Conservation (phyloP, 2,888 invertebrate genomes). For the Tromatobia lineatoria region DNA sequence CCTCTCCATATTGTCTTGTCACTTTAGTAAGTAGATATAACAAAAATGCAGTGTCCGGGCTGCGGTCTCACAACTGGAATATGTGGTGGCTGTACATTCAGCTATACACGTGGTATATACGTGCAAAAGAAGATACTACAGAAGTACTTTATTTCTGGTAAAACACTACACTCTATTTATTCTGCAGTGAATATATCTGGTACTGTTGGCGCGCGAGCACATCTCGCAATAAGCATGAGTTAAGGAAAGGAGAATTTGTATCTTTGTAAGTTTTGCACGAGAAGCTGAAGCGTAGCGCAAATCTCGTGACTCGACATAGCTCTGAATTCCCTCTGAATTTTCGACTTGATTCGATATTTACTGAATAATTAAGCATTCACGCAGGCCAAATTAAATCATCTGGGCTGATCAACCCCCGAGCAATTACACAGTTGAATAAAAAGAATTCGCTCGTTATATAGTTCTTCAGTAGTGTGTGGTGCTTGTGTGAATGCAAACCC, state of each 20-base stretch:
- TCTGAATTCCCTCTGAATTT: slow-evolving; percentile 46
- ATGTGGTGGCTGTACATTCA: slow-evolving; percentile 34
- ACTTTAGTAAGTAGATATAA: slow-evolving; percentile 16
- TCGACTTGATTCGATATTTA: slow-evolving; percentile 48
- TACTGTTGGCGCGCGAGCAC: not conserved
- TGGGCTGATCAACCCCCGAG: slow-evolving; percentile 44
- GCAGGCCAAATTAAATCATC: slow-evolving; percentile 63
- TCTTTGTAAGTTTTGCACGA: slow-evolving; percentile 8
- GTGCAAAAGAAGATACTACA: slow-evolving; percentile 33
- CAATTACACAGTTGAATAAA: slow-evolving; percentile 54
- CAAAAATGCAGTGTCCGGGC: slow-evolving; percentile 37
- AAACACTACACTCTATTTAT: slow-evolving; percentile 42
- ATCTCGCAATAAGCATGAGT: not conserved
- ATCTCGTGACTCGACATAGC: slow-evolving; percentile 15
- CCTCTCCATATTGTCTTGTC: slow-evolving; percentile 7
- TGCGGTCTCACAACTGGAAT: slow-evolving; percentile 58
- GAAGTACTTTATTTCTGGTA: slow-evolving; percentile 50
- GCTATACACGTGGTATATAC: slow-evolving; percentile 5
- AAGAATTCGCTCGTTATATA: slow-evolving; percentile 29
- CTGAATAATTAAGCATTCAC: slow-evolving; percentile 58
- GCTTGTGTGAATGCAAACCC: slow-evolving; percentile 55
- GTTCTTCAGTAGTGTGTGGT: slow-evolving; percentile 7
- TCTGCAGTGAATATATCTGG: not conserved
- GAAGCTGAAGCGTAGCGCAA: slow-evolving; percentile 11
- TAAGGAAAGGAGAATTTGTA: slow-evolving; percentile 9